Conservation (phyloP, 2,113 vertebrate genomes). For the Oplegnathus fasciatus region DNA sequence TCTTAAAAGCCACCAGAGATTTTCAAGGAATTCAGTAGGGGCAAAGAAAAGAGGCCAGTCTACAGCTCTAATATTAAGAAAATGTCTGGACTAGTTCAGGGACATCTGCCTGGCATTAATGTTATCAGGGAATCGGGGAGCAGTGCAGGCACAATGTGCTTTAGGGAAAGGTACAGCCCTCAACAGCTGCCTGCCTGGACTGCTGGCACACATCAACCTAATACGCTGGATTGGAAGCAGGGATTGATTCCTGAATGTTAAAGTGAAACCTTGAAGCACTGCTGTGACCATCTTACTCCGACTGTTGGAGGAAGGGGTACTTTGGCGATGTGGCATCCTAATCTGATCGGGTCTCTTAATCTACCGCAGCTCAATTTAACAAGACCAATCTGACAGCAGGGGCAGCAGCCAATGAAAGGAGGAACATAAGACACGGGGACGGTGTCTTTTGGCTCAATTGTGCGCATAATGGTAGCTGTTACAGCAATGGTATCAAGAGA, state of each 20-base stretch:
- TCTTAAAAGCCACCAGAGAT: slow-evolving; percentile 78
- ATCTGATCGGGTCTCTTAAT: slow-evolving; percentile 68
- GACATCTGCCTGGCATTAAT: slow-evolving; percentile 84
- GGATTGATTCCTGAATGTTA: slow-evolving; percentile 80
- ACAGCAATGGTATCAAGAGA: slow-evolving; percentile 44
- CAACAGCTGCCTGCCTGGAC: slow-evolving; percentile 74
- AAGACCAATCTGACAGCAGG: slow-evolving; percentile 46
- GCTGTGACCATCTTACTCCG: slow-evolving; percentile 28
- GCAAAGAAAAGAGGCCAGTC: slow-evolving; percentile 62
- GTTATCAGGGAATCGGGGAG: slow-evolving; percentile 83
- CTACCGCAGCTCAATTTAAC: slow-evolving; percentile 51
- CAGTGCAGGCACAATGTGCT: slow-evolving; percentile 77
- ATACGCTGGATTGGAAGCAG: slow-evolving; percentile 72
- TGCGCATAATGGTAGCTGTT: slow-evolving; percentile 47
- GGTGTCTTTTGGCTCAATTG: slow-evolving; percentile 34
- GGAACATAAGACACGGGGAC: slow-evolving; percentile 38
- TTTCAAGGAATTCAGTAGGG: slow-evolving; percentile 67
- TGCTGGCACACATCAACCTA: slow-evolving; percentile 77
- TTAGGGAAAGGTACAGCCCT: slow-evolving; percentile 76
- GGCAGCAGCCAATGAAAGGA: slow-evolving; percentile 39
- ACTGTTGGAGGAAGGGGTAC: slow-evolving; percentile 34
- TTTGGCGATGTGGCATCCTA: slow-evolving; percentile 51
- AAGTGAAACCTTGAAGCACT: slow-evolving; percentile 74
- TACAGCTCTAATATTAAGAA: slow-evolving; percentile 68
- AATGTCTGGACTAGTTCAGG: slow-evolving; percentile 74